These are phyloP conservation scores for Neoascia interrupta DNA, from an alignment of 2,888 invertebrate species.

Conservation along the genomic window DNA sequence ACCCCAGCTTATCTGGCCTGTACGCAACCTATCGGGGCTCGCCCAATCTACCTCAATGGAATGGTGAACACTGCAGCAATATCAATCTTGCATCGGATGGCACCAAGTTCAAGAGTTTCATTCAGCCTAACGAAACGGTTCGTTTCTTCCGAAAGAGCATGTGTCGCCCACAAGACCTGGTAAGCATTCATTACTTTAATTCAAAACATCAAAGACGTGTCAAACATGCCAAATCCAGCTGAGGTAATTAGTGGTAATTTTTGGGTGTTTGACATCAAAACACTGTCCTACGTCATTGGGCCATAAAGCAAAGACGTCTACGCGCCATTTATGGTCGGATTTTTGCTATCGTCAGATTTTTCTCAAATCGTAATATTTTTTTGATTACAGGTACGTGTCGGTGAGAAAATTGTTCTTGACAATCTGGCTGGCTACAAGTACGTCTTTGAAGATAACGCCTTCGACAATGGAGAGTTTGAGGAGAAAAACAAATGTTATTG, in stretches of 20 bases:
- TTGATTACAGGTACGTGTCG: constrained; percentile 81
- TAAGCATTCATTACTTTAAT: too few species aligned
- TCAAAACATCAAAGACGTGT: too few species aligned
- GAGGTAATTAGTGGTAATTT: background rate
- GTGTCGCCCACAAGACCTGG: constrained; percentile 90
- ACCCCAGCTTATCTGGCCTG: constrained; percentile 84
- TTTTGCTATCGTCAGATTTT: background rate
- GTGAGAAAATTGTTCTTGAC: constrained; percentile 82
- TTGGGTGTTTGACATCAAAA: constrained; percentile 13
- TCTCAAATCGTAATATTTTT: constrained; percentile 34
- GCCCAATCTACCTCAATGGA: constrained; percentile 88
- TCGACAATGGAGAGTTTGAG: constrained; percentile 87
- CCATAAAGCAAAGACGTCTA: too few species aligned
- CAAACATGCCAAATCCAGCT: background rate
- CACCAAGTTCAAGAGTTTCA: constrained; percentile 88
- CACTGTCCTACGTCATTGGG: background rate
- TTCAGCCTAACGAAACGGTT: constrained; percentile 85
- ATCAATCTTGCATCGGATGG: constrained; percentile 90
- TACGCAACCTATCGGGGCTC: constrained; percentile 89
- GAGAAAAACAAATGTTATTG: constrained; percentile 92
- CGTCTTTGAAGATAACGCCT: constrained; percentile 86
- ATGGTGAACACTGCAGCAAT: constrained; percentile 87
- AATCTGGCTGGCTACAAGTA: constrained; percentile 87
- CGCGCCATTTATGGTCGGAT: background rate
- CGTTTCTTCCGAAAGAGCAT: constrained; percentile 91